Percentiles rank a stretch among this genome's conserved stretches.
Conservation (phyloP, 2,797 vertebrate genomes). For the Xiphorhynchus erythropygius region DNA sequence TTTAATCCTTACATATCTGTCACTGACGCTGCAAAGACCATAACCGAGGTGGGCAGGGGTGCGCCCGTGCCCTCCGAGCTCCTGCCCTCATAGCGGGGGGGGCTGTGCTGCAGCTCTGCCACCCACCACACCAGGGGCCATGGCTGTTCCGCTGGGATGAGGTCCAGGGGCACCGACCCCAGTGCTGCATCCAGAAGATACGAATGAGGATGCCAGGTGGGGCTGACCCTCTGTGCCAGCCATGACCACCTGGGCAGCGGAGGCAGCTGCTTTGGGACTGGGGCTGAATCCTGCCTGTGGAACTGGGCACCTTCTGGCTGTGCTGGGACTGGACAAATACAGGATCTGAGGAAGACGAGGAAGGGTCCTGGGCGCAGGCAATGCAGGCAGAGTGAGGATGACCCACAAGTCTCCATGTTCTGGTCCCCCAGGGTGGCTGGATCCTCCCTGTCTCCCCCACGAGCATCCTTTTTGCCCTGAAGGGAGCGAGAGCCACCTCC, state of each 20-base stretch:
- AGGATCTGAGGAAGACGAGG: neutral
- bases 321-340: neutral
- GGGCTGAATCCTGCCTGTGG: rapidly evolving
- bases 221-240: neutral
- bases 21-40: slow-evolving; percentile 73
- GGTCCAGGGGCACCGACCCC: rapidly evolving
- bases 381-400: neutral
- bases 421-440: rapidly evolving
- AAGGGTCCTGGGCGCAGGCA: neutral
- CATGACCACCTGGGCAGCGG: rapidly evolving
- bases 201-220: rapidly evolving
- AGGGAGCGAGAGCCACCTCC: neutral
- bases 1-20: slow-evolving; percentile 73
- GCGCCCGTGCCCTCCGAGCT: rapidly evolving
- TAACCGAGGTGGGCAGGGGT: slow-evolving; percentile 9
- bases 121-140: rapidly evolving
- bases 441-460: neutral
- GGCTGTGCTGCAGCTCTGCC: neutral
- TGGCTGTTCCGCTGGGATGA: rapidly evolving
- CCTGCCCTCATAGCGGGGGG: rapidly evolving
- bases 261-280: rapidly evolving
- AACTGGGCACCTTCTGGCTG: neutral
- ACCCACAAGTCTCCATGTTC: neutral
- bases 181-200: neutral
- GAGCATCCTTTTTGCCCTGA: neutral